Conservation (phyloP, 2,797 vertebrate species). For the Coregonus sp. region DNA sequence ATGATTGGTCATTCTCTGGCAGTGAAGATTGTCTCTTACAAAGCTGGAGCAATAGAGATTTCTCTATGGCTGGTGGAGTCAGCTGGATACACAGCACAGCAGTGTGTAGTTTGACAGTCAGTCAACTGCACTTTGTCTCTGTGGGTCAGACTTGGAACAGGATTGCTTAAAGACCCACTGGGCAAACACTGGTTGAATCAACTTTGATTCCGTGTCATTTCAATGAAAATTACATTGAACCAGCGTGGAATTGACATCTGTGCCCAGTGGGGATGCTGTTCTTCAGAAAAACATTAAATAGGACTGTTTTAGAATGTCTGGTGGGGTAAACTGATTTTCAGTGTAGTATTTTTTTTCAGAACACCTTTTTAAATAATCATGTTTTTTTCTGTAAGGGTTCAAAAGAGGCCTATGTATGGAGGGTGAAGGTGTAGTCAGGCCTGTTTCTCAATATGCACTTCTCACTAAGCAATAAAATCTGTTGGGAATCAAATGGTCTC, state of each 20-base stretch:
- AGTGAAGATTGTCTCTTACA: conserved; percentile 10
- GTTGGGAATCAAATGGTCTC: conserved; percentile 7
- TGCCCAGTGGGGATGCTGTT: no score
- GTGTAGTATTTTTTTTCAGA: conserved; percentile 13
- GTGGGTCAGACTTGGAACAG: background rate
- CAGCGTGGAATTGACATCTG: no score
- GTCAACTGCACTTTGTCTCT: conserved; percentile 2
- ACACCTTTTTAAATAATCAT: background rate
- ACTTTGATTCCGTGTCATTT: no score
- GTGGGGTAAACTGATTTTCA: conserved; percentile 19
- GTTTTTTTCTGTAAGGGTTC: conserved; percentile 22
- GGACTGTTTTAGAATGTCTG: conserved; percentile 1
- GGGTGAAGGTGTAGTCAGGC: background rate
- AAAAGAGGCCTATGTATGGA: background rate
- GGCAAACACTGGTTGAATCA: no score
- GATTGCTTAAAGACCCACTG: background rate
- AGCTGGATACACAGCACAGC: background rate
- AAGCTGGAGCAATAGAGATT: background rate
- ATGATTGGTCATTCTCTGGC: background rate
- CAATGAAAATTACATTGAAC: no score
- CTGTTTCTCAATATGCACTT: conserved; percentile 65
- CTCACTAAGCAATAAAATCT: conserved; percentile 72
- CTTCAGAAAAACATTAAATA: background rate
- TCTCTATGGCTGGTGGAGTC: background rate
- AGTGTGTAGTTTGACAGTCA: background rate